phyloP scores from a whole-genome alignment of 2,797 vertebrate species.

The Monodelphis domestica region DNA sequence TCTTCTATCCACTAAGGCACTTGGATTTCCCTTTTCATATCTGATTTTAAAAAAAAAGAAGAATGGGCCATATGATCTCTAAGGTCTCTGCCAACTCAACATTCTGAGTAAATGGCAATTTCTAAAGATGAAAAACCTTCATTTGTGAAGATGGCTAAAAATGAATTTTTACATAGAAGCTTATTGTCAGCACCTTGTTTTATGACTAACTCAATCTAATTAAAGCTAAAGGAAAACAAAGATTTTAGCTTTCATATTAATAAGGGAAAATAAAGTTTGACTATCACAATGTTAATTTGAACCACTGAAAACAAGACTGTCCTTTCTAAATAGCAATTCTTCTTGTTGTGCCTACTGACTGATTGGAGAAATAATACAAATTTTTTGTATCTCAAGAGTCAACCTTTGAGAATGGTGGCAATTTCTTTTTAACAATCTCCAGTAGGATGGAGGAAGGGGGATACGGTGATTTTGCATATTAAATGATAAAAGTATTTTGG shows the following conservation, averaged over 20 bases:
- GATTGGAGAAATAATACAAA: not conserved
- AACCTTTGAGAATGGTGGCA: slow-evolving; percentile 17
- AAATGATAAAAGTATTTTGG: slow-evolving; percentile 72
- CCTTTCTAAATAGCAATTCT: not conserved
- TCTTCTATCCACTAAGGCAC: not conserved
- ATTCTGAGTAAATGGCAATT: not conserved
- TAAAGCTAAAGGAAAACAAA: slow-evolving; percentile 25
- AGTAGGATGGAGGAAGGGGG: slow-evolving; percentile 30
- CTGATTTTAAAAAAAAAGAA: not conserved
- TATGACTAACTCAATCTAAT: not conserved
- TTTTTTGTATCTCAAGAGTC: slow-evolving; percentile 4
- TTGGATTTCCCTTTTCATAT: not conserved
- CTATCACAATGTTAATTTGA: slow-evolving; percentile 1
- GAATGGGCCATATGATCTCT: not conserved
- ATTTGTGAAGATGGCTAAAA: not conserved
- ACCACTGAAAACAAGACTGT: slow-evolving; percentile 28
- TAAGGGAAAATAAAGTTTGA: not conserved
- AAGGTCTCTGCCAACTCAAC: not conserved
- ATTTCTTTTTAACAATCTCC: slow-evolving; percentile 6
- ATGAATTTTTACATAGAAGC: not conserved
- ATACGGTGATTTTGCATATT: slow-evolving; percentile 64
- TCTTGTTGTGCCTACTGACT: slow-evolving; percentile 9
- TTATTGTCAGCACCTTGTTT: not conserved
- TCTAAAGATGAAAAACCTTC: not conserved
- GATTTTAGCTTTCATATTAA: not conserved